These are phyloP conservation scores for Arctopsyche grandis DNA, from an alignment of 1,140 invertebrate genomes.

Conservation along the genomic window DNA sequence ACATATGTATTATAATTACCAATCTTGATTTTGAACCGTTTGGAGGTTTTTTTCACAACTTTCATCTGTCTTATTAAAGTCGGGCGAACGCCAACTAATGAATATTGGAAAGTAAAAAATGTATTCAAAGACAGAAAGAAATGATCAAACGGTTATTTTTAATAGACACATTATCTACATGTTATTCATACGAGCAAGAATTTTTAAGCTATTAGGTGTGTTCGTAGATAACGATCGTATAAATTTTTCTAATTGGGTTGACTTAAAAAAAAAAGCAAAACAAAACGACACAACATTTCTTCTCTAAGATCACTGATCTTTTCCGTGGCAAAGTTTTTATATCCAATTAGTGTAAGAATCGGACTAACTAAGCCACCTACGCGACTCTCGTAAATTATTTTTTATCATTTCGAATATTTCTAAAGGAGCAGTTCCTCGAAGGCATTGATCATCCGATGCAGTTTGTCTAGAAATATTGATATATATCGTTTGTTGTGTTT, in stretches of 20 bases:
- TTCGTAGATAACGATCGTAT: conserved; percentile 20
- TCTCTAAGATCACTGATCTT: background rate
- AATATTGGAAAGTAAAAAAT: too few relatives aligned
- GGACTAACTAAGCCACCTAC: conserved; percentile 28
- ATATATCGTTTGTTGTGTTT: conserved; percentile 36
- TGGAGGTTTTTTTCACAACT: too few relatives aligned
- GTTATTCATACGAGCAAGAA: too few relatives aligned
- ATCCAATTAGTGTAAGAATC: conserved; percentile 35
- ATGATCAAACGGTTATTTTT: too few relatives aligned
- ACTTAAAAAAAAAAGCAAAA: conserved; percentile 9
- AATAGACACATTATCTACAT: too few relatives aligned
- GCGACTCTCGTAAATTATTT: conserved; percentile 33
- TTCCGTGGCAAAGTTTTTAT: conserved; percentile 19
- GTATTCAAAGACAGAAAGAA: too few relatives aligned
- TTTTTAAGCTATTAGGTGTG: background rate
- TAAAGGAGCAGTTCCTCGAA: background rate
- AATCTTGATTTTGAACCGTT: too few relatives aligned
- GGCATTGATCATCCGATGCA: background rate
- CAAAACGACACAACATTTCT: background rate
- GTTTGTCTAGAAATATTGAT: background rate
- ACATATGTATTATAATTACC: too few relatives aligned
- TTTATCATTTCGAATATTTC: conserved; percentile 31
- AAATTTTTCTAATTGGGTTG: conserved; percentile 25
- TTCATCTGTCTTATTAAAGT: too few relatives aligned
- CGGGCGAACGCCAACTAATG: too few relatives aligned